Percentiles rank a stretch among this genome's conserved stretches.
phyloP scores from a whole-genome alignment of 2,797 vertebrate genomes.

The Periophthalmus magnuspinnatus region DNA sequence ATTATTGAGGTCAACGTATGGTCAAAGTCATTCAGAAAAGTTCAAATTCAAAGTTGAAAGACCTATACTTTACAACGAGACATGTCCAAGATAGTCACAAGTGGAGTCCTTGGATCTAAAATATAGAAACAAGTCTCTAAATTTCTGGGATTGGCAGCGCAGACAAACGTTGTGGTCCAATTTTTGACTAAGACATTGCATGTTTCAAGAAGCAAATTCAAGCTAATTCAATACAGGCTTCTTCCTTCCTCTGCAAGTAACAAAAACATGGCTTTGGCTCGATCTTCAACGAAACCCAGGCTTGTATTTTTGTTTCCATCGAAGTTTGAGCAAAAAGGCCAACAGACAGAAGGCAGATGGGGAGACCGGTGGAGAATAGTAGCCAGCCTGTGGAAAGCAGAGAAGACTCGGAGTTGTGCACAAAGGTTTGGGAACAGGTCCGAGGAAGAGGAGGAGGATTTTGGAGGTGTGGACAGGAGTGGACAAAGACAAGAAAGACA shows the following conservation, averaged over 20 bases:
- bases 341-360: conserved; percentile 24
- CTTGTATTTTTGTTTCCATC: conserved; percentile 50
- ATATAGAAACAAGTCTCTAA: not conserved
- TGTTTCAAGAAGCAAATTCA: conserved; percentile 8
- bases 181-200: conserved; percentile 5
- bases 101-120: not conserved
- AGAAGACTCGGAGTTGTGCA: conserved; percentile 37
- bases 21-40: not conserved
- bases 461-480: not conserved
- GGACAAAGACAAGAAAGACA: conserved; percentile 24
- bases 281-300: conserved; percentile 31
- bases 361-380: conserved; percentile 29
- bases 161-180: not conserved
- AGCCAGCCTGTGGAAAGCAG: conserved; percentile 48
- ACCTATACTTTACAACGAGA: not conserved
- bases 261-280: conserved; percentile 24
- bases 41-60: not conserved
- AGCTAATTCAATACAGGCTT: conserved; percentile 8
- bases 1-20: not conserved
- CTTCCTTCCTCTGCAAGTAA: conserved; percentile 7
- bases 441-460: conserved; percentile 36
- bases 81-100: not conserved
- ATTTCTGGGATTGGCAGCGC: not conserved
- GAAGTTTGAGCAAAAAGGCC: conserved; percentile 33
- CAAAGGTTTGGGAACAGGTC: conserved; percentile 46